Percentiles rank a stretch among this genome's conserved stretches.
Evolutionary conservation across 2,888 invertebrate genomes (phyloP).

Genomic region (Scaptomyza flava): DNA sequence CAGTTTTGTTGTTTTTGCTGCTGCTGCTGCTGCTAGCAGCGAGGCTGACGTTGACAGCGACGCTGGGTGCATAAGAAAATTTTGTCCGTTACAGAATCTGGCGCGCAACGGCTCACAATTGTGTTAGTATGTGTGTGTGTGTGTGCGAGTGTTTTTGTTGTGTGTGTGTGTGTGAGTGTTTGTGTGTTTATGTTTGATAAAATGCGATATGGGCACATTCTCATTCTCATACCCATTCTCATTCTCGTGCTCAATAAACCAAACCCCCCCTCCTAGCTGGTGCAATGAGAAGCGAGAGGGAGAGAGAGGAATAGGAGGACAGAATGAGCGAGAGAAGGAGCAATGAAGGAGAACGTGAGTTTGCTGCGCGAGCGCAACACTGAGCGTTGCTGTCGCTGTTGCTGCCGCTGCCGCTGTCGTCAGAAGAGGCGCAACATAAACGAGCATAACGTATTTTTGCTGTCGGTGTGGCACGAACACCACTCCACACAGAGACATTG

Average conservation of each 20-base stretch:
- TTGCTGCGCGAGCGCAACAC: conserved; percentile 61
- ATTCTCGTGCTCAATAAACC: conserved; percentile 61
- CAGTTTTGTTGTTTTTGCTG: conserved; percentile 29
- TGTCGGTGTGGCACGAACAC: conserved; percentile 72
- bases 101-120: conserved; percentile 47
- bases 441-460: conserved; percentile 77
- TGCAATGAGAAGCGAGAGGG: conserved; percentile 37
- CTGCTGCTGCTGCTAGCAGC: conserved; percentile 16
- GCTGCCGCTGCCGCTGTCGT: conserved; percentile 13
- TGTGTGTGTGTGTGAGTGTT: conserved; percentile 48
- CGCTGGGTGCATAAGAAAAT: conserved; percentile 66
- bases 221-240: conserved; percentile 60
- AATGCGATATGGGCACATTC: conserved; percentile 80
- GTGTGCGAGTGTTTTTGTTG: conserved; percentile 15
- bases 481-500: conserved; percentile 28
- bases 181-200: conserved; percentile 76
- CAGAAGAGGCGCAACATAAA: conserved; percentile 71
- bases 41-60: conserved; percentile 23
- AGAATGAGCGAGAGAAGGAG: conserved; percentile 18
- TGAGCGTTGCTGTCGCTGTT: conserved; percentile 39
- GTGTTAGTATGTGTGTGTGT: conserved; percentile 35
- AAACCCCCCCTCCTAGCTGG: conserved; percentile 55
- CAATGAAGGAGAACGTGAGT: conserved; percentile 42
- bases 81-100: conserved; percentile 80
- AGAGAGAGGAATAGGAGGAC: conserved; percentile 8